These are phyloP conservation scores for Calyptommatus sinebrachiatus DNA, from an alignment of 2,113 vertebrate species.

Conservation along the genomic window DNA sequence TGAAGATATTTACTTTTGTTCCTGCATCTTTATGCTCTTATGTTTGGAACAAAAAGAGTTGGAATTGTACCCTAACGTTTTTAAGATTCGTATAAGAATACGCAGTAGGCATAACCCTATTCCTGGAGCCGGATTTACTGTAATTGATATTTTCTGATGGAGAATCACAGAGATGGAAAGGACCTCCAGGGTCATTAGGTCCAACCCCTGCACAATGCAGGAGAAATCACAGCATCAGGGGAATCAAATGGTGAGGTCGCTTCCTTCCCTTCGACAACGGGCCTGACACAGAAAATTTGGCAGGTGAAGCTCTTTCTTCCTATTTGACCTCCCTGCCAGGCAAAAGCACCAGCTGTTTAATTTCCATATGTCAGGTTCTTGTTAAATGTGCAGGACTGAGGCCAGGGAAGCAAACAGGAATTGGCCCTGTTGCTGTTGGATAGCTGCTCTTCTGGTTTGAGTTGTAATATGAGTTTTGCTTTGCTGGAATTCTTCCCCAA, in stretches of 20 bases:
- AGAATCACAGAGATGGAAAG: too few species aligned
- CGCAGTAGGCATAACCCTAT: not conserved
- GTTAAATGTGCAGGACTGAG: not conserved
- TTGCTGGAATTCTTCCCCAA: not conserved
- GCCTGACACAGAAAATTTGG: not conserved
- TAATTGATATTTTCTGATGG: not conserved
- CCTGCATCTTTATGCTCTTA: not conserved
- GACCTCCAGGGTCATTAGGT: too few species aligned
- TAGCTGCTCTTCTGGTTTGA: not conserved
- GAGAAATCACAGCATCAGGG: too few species aligned
- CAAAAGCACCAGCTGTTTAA: not conserved
- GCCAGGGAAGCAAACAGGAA: not conserved
- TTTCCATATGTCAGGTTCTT: not conserved
- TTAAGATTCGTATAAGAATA: conserved; percentile 11
- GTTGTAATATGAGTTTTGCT: conserved; percentile 5
- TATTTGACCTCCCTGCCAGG: not conserved
- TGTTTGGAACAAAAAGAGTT: not conserved
- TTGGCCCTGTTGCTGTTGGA: not conserved
- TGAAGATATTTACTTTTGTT: too few species aligned
- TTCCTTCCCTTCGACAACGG: not conserved
- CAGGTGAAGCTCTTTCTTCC: not conserved
- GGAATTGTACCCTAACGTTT: not conserved
- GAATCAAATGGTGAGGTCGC: not conserved
- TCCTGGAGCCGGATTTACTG: not conserved
- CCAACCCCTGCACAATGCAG: too few species aligned